phyloP scores from a whole-genome alignment of 2,797 vertebrate genomes.

The Cuniculus paca region DNA sequence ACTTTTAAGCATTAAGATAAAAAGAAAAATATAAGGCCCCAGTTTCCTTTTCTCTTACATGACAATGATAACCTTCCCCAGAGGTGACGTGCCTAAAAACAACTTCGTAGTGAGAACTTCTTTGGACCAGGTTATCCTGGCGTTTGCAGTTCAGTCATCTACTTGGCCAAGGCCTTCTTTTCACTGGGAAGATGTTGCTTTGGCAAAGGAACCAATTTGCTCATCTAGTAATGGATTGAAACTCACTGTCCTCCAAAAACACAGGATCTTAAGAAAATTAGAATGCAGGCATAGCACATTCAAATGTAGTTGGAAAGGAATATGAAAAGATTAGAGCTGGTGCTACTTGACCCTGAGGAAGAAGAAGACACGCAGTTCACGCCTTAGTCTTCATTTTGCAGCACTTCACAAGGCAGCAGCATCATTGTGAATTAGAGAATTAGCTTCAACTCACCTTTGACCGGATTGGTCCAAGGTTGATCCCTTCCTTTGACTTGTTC shows the following conservation, averaged over 20 bases:
- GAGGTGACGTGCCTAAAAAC: not conserved
- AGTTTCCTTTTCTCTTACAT: not conserved
- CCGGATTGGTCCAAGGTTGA: not conserved
- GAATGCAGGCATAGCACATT: not conserved
- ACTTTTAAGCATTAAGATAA: not conserved
- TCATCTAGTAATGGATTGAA: not conserved
- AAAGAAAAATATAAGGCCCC: not conserved
- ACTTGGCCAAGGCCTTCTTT: not conserved
- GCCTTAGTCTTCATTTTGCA: not conserved
- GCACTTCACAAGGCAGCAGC: not conserved
- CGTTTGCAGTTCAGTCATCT: not conserved
- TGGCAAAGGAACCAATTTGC: not conserved
- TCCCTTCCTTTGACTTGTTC: not conserved
- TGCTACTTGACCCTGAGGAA: not conserved
- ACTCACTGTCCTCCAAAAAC: not conserved
- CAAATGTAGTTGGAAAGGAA: not conserved
- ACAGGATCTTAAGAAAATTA: not conserved
- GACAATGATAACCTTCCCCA: not conserved
- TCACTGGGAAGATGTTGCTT: not conserved
- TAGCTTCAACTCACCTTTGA: not conserved
- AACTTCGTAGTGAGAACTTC: not conserved
- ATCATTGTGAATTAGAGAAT: not conserved
- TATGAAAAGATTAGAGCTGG: not conserved
- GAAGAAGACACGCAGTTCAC: not conserved
- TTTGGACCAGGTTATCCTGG: not conserved